Conservation (phyloP, 2,797 vertebrate genomes). For the Amblyraja radiata region DNA sequence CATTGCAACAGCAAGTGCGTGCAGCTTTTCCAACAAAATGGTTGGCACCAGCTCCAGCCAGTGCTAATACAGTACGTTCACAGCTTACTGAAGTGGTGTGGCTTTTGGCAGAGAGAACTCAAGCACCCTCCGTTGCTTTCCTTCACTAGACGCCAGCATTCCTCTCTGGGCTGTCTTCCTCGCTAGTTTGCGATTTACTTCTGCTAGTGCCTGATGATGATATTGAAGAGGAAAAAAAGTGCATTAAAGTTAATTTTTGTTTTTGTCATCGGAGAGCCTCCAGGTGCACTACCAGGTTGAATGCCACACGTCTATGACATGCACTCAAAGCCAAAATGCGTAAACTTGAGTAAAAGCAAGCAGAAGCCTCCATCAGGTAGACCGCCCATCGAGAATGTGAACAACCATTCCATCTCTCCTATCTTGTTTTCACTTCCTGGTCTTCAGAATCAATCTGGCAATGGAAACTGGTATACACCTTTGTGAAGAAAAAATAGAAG, state of each 20-base stretch:
- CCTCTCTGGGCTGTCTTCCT: constrained; percentile 64
- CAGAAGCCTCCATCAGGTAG: constrained; percentile 3
- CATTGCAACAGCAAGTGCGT: not conserved
- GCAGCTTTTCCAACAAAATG: not conserved
- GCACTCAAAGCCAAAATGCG: not conserved
- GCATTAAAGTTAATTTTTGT: not conserved
- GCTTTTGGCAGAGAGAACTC: not conserved
- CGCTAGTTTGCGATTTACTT: constrained; percentile 57
- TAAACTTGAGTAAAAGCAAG: not conserved
- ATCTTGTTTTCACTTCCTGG: not conserved
- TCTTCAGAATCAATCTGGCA: not conserved
- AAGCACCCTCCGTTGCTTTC: not conserved
- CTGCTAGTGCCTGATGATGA: constrained; percentile 59
- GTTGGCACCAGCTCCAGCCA: not conserved
- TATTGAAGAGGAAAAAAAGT: not conserved
- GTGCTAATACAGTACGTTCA: not conserved
- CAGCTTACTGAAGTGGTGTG: constrained; percentile 28
- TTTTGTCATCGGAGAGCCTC: not conserved
- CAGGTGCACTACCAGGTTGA: not conserved
- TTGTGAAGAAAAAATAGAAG: not conserved
- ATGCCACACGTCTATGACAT: not conserved
- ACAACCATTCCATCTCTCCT: not conserved
- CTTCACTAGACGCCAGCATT: constrained; percentile 47
- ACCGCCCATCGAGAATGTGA: constrained; percentile 6
- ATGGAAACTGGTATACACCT: too few species aligned